Evolutionary conservation across 2,797 vertebrate species (phyloP).

Genomic region (Hyperoplus lanceolatus): DNA sequence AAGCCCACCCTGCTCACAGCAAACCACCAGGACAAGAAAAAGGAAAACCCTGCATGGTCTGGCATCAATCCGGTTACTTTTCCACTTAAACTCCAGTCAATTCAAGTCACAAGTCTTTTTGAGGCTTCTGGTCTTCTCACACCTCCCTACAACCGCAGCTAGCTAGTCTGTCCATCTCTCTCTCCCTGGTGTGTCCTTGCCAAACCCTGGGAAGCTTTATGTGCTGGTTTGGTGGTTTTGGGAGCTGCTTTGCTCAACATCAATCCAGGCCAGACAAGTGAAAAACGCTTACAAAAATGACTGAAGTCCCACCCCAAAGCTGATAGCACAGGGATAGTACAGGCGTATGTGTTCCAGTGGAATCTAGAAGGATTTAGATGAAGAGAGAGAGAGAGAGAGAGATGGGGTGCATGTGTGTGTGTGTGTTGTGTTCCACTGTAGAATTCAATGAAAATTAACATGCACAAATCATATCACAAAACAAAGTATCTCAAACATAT

Average conservation of each 20-base stretch:
- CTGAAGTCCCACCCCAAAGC: slow-evolving; percentile 76
- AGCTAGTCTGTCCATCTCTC: slow-evolving; percentile 18
- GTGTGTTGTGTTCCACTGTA: slow-evolving; percentile 4
- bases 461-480: slow-evolving; percentile 3
- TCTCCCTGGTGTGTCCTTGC: slow-evolving; percentile 55
- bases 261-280: slow-evolving; percentile 73
- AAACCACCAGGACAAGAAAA: slow-evolving; percentile 36
- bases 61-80: slow-evolving; percentile 41
- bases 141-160: slow-evolving; percentile 44
- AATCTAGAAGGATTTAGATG: slow-evolving; percentile 65
- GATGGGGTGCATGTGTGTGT: neutral
- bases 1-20: slow-evolving; percentile 46
- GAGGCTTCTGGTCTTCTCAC: slow-evolving; percentile 60
- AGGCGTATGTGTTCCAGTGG: slow-evolving; percentile 75
- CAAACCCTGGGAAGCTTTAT: slow-evolving; percentile 67
- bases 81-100: slow-evolving; percentile 60
- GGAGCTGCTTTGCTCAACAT: slow-evolving; percentile 74
- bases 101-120: slow-evolving; percentile 55
- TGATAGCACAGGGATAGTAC: slow-evolving; percentile 75
- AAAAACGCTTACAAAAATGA: slow-evolving; percentile 74
- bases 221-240: slow-evolving; percentile 68
- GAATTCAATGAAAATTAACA: slow-evolving; percentile 41
- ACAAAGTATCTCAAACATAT: slow-evolving; percentile 7
- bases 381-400: neutral
- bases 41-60: slow-evolving; percentile 25